Conservation (phyloP, 2,113 vertebrate species). For the Ascaphus truei region DNA sequence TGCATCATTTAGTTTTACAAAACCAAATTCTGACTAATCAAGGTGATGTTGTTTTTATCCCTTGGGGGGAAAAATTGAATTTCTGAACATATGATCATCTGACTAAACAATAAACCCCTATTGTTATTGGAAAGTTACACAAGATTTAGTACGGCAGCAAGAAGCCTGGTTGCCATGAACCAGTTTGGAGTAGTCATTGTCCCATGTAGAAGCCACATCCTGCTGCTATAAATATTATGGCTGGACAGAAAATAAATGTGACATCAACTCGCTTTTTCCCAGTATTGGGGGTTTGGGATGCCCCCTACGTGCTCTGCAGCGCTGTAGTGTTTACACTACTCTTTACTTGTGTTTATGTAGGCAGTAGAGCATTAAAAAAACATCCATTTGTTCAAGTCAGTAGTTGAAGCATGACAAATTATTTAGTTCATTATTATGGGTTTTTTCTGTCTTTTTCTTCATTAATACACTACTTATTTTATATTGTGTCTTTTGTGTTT, state of each 20-base stretch:
- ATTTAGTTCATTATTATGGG: too few species aligned
- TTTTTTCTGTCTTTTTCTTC: too few species aligned
- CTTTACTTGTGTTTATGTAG: background rate
- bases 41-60: too few species aligned
- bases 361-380: background rate
- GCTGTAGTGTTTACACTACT: background rate
- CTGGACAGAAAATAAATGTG: background rate
- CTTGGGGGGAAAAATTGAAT: background rate
- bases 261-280: background rate
- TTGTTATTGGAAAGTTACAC: background rate
- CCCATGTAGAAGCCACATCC: conserved; percentile 1
- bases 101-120: background rate
- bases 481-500: too few species aligned
- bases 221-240: background rate
- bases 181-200: background rate
- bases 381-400: too few species aligned
- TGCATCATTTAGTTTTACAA: background rate
- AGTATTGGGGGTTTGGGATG: too few species aligned
- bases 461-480: too few species aligned
- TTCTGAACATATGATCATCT: background rate
- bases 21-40: too few species aligned
- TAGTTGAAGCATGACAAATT: too few species aligned
- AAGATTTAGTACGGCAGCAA: background rate
- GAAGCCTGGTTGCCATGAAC: too few species aligned
- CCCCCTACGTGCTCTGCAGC: background rate